These are phyloP conservation scores for Engystomops pustulosus DNA, from an alignment of 2,113 vertebrate species.

Conservation along the genomic window DNA sequence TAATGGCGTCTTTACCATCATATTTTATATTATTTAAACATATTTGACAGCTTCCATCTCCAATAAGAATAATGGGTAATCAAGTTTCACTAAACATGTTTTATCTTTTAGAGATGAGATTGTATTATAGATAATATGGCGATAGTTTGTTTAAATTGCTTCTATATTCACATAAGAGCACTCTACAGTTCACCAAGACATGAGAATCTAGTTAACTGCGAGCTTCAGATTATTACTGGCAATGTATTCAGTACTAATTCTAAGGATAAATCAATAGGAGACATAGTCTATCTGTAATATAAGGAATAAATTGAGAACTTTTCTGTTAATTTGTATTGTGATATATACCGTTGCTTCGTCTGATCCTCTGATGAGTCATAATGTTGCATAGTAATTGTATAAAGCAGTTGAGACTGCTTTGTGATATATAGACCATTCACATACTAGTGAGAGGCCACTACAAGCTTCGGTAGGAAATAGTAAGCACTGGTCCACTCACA, in stretches of 20 bases:
- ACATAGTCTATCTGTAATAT: not conserved
- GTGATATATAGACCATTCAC: no score
- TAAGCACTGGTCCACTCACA: no score
- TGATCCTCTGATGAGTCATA: not conserved
- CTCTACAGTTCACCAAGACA: not conserved
- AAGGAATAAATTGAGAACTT: not conserved
- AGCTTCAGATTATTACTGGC: conserved; percentile 7
- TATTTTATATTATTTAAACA: not conserved
- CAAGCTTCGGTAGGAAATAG: no score
- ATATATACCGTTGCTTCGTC: conserved; percentile 1
- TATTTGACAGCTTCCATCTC: not conserved
- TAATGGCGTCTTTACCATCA: not conserved
- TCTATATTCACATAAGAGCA: conserved; percentile 6
- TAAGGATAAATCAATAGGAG: conserved; percentile 14
- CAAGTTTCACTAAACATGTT: conserved; percentile 7
- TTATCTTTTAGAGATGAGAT: conserved; percentile 22
- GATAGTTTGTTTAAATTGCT: conserved; percentile 33
- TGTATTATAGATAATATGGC: conserved; percentile 21
- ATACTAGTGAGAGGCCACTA: no score
- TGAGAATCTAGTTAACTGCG: not conserved
- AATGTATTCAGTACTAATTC: conserved; percentile 22
- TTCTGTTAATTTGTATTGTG: conserved; percentile 9
- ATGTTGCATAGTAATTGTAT: not conserved
- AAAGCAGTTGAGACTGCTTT: no score
- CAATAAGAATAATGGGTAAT: not conserved